Evolutionary conservation across 2,888 invertebrate genomes (phyloP).

Genomic region (Trypoxylon attenuatum): DNA sequence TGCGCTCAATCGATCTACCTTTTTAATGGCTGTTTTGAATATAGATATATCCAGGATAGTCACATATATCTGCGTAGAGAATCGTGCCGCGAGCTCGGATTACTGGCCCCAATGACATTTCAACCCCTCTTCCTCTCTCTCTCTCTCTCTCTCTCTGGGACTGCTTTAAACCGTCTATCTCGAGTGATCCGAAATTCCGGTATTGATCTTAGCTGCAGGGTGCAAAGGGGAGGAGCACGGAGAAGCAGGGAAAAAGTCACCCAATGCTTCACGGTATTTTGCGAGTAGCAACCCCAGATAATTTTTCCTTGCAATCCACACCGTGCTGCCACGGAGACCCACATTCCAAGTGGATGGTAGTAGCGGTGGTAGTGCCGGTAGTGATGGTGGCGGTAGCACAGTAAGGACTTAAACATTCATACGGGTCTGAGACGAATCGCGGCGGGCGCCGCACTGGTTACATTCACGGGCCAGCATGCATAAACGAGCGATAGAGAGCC

Average conservation of each 20-base stretch:
- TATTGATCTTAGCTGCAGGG: too few relatives aligned
- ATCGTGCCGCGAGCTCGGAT: too few relatives aligned
- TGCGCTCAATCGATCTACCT: slow-evolving; percentile 42
- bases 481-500: slow-evolving; percentile 2
- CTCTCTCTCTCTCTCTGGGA: background rate
- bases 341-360: background rate
- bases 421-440: background rate
- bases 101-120: too few relatives aligned
- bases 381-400: too few relatives aligned
- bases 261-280: too few relatives aligned
- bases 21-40: slow-evolving; percentile 34
- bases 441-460: background rate
- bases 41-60: too few relatives aligned
- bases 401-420: background rate
- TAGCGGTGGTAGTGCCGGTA: too few relatives aligned
- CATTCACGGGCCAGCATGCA: background rate
- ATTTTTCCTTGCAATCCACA: background rate
- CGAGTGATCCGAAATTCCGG: too few relatives aligned
- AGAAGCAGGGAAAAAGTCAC: background rate
- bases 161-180: background rate
- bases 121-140: background rate
- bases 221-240: background rate
- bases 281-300: too few relatives aligned
- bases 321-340: background rate
- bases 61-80: too few relatives aligned